Conservation (phyloP, 2,797 vertebrate species). For the Siniperca scherzeri region DNA sequence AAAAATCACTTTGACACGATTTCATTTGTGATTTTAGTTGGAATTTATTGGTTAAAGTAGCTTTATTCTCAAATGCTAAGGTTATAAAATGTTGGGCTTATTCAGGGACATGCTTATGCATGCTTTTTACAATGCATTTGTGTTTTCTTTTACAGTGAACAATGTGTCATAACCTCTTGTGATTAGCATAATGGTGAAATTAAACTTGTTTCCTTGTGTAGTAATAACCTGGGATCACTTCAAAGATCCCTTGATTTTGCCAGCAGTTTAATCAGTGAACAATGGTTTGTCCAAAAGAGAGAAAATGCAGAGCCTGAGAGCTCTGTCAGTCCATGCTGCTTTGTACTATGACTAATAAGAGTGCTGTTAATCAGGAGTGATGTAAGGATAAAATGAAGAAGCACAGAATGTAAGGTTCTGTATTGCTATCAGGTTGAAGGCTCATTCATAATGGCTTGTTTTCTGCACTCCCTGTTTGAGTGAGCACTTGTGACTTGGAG, state of each 20-base stretch:
- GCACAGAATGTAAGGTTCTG: background rate
- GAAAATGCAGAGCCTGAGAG: background rate
- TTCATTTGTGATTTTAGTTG: background rate
- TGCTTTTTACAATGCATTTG: background rate
- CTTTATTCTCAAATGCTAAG: background rate
- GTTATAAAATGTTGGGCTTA: background rate
- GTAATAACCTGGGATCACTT: background rate
- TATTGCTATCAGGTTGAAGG: background rate
- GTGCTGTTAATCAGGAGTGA: slow-evolving; percentile 1
- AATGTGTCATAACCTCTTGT: background rate
- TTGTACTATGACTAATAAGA: background rate
- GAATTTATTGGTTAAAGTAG: background rate
- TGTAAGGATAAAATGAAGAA: background rate
- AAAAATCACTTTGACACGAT: slow-evolving; percentile 7
- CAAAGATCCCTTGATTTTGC: background rate
- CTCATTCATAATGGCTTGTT: slow-evolving; percentile 22
- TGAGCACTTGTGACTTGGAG: slow-evolving; percentile 32
- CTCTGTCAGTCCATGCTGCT: background rate
- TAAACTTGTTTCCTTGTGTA: background rate
- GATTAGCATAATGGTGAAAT: background rate
- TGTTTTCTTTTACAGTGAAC: background rate
- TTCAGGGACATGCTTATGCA: background rate
- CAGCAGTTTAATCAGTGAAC: slow-evolving; percentile 5
- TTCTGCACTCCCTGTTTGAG: slow-evolving; percentile 15
- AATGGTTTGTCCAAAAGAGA: background rate